Conservation (phyloP, 2,888 invertebrate genomes). For the Metacarcinus magister region DNA sequence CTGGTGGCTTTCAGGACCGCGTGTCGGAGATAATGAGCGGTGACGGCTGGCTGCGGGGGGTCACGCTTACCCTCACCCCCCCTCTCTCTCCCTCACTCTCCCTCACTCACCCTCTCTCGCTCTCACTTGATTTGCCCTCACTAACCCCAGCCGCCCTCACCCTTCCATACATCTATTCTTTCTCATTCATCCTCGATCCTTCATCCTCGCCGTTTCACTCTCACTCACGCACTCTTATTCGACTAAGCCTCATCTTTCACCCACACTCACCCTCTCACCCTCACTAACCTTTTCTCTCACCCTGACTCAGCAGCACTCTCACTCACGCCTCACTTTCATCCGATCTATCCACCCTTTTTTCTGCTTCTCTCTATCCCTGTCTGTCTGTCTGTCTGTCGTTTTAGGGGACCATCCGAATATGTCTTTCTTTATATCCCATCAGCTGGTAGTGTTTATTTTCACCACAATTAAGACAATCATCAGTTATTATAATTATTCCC, state of each 20-base stretch:
- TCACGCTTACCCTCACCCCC: slow-evolving; percentile 5
- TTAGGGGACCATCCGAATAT: too few relatives aligned
- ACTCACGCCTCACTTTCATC: not conserved
- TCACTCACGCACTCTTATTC: slow-evolving; percentile 9
- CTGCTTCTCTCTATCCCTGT: not conserved
- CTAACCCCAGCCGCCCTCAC: not conserved
- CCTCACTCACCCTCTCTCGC: not conserved
- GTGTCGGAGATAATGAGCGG: slow-evolving; percentile 33
- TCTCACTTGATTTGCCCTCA: not conserved
- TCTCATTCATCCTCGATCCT: not conserved
- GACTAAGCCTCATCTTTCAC: too few relatives aligned
- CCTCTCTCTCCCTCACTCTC: slow-evolving; percentile 47
- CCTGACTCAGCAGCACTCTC: not conserved
- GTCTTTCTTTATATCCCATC: too few relatives aligned
- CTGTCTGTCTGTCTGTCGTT: not conserved
- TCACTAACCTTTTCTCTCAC: not conserved
- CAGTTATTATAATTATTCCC: not conserved
- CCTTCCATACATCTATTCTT: not conserved
- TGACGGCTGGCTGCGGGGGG: slow-evolving; percentile 19
- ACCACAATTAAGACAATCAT: not conserved
- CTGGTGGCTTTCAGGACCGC: not conserved
- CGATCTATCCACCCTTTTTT: not conserved
- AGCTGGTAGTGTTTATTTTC: too few relatives aligned
- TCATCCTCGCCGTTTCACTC: slow-evolving; percentile 37
- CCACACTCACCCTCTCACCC: not conserved